Conservation (phyloP, 2,113 vertebrate species). For the Uria aalge region DNA sequence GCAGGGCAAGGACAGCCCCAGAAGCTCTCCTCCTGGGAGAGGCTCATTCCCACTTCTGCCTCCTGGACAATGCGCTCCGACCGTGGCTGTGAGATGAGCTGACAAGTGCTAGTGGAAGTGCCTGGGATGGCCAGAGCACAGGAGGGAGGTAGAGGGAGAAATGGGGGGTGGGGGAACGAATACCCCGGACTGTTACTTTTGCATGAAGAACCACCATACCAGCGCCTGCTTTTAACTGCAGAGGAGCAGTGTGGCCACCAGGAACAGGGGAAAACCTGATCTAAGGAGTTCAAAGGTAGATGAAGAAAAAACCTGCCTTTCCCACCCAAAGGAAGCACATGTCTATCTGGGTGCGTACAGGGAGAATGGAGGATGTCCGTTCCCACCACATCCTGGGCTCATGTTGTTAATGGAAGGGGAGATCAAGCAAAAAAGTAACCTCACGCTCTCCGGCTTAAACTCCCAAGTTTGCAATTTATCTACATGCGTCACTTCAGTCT, state of each 20-base stretch:
- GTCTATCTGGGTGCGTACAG: neutral
- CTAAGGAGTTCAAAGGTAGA: neutral
- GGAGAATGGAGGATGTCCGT: conserved; percentile 15
- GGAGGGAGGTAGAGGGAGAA: neutral
- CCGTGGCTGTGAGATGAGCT: neutral
- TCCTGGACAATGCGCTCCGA: neutral
- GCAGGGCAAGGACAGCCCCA: neutral
- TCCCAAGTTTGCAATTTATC: neutral
- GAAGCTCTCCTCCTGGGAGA: neutral
- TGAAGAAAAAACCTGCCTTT: neutral
- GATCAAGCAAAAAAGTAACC: neutral
- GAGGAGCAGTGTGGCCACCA: neutral
- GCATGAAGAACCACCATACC: neutral
- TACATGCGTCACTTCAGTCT: neutral
- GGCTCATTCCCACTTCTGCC: neutral
- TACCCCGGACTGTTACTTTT: neutral
- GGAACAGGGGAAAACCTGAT: neutral
- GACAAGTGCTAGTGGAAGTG: neutral
- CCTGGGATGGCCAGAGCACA: neutral
- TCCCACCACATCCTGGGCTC: neutral
- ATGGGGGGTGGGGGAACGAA: too few species aligned
- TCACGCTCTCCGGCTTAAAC: neutral
- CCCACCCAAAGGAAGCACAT: neutral
- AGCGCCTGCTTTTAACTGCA: neutral
- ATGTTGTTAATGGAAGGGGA: neutral